Evolutionary conservation across 2,113 vertebrate genomes (phyloP).

Genomic region (Nannospalax galili): DNA sequence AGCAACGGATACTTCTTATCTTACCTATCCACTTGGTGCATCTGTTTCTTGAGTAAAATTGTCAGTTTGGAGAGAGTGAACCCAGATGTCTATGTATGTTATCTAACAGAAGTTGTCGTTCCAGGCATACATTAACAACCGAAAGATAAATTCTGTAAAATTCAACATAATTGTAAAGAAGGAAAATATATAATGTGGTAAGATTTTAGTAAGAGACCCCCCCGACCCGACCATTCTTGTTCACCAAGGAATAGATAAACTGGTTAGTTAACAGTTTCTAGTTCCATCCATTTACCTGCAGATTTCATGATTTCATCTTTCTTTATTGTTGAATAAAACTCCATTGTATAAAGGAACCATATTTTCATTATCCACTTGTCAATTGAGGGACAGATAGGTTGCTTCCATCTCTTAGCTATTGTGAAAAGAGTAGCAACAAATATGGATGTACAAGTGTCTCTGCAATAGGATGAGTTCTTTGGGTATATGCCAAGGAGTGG

Average conservation of each 20-base stretch:
- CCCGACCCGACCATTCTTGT: background rate
- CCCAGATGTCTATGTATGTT: background rate
- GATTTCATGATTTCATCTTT: too few relatives aligned
- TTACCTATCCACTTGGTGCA: background rate
- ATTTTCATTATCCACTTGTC: too few relatives aligned
- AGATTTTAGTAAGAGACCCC: background rate
- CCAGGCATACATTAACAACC: background rate
- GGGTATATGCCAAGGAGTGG: too few relatives aligned
- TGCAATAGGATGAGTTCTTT: too few relatives aligned
- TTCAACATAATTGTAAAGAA: conserved; percentile 1
- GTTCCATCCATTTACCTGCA: too few relatives aligned
- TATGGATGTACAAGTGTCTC: too few relatives aligned
- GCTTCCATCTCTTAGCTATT: too few relatives aligned
- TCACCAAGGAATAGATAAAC: conserved; percentile 12
- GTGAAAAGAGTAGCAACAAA: too few relatives aligned
- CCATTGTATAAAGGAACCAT: too few relatives aligned
- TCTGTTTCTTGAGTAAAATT: conserved; percentile 46
- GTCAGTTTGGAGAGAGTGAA: background rate
- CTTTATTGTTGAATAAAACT: too few relatives aligned
- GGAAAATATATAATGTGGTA: background rate
- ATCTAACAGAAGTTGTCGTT: background rate
- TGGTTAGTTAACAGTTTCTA: too few relatives aligned
- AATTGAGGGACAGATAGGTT: too few relatives aligned
- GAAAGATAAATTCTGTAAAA: conserved; percentile 23
- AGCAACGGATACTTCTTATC: conserved; percentile 47